phyloP scores from a whole-genome alignment of 2,797 vertebrate genomes.

The Enteromius treurensis region DNA sequence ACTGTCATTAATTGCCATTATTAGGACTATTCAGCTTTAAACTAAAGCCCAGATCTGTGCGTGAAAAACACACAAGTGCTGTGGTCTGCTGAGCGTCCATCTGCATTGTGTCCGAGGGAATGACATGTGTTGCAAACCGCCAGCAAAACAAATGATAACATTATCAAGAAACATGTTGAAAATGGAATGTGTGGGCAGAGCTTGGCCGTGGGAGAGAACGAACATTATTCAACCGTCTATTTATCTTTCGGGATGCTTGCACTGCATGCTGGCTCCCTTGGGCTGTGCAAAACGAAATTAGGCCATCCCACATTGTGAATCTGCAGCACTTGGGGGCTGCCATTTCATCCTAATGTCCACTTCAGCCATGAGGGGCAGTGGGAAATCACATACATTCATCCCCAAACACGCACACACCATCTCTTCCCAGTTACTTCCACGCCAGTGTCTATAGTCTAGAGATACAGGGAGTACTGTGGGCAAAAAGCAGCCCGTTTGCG shows the following conservation, averaged over 20 bases:
- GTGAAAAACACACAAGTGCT: neutral
- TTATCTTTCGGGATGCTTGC: conserved; percentile 50
- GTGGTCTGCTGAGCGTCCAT: conserved; percentile 36
- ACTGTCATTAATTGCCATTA: conserved; percentile 13
- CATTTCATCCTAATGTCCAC: conserved; percentile 63
- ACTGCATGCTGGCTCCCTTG: conserved; percentile 42
- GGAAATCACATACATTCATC: conserved; percentile 51
- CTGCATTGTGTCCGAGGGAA: conserved; percentile 42
- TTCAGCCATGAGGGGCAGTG: conserved; percentile 49
- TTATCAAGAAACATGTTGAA: conserved; percentile 47
- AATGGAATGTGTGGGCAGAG: conserved; percentile 53
- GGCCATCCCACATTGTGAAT: conserved; percentile 49
- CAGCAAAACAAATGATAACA: conserved; percentile 53
- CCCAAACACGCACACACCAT: conserved; percentile 19
- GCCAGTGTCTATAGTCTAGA: conserved; percentile 37
- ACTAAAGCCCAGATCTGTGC: neutral
- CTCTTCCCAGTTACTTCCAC: conserved; percentile 46
- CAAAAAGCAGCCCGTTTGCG: conserved; percentile 26
- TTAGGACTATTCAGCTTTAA: neutral
- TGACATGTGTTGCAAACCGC: conserved; percentile 34
- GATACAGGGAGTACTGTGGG: conserved; percentile 36
- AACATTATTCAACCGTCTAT: conserved; percentile 55
- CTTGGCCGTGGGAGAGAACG: conserved; percentile 45
- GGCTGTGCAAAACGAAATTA: conserved; percentile 56
- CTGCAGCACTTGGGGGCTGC: conserved; percentile 48